These are phyloP conservation scores for Stegodyphus dumicola DNA, from an alignment of 1,140 invertebrate genomes.

Conservation along the genomic window DNA sequence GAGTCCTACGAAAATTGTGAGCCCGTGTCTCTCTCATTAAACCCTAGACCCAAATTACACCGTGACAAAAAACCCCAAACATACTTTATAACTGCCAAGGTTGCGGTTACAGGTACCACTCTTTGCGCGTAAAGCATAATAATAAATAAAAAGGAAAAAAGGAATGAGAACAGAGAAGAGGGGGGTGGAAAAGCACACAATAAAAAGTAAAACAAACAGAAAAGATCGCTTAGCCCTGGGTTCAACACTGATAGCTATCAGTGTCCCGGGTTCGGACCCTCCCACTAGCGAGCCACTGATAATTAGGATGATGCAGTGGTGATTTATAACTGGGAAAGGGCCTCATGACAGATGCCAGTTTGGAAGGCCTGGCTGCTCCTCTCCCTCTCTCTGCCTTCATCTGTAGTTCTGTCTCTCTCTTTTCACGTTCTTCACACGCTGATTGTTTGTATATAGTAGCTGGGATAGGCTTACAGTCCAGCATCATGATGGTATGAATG, in stretches of 20 bases:
- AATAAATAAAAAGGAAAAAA: not conserved
- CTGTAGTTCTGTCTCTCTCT: not conserved
- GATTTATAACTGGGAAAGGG: slow-evolving; percentile 55
- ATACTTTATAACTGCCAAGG: slow-evolving; percentile 48
- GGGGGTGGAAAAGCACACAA: not conserved
- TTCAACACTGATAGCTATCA: slow-evolving; percentile 57
- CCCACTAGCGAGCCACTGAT: slow-evolving; percentile 55
- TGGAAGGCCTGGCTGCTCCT: not conserved
- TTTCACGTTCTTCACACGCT: not conserved
- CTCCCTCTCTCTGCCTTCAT: not conserved
- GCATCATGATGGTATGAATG: slow-evolving; percentile 33
- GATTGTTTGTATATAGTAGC: not conserved
- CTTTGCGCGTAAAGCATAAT: not conserved
- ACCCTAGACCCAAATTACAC: slow-evolving; percentile 49
- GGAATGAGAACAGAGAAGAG: not conserved
- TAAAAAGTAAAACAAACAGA: slow-evolving; percentile 60
- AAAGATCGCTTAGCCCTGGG: slow-evolving; percentile 58
- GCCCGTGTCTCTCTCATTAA: slow-evolving; percentile 57
- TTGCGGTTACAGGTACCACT: not conserved
- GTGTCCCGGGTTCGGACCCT: slow-evolving; percentile 25
- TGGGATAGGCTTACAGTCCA: not conserved
- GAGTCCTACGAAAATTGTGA: slow-evolving; percentile 30
- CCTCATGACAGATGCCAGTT: slow-evolving; percentile 50
- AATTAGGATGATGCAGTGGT: slow-evolving; percentile 56
- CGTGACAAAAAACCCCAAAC: slow-evolving; percentile 45